Evolutionary conservation across 2,797 vertebrate genomes (phyloP).

Genomic region (Alcedo atthis): DNA sequence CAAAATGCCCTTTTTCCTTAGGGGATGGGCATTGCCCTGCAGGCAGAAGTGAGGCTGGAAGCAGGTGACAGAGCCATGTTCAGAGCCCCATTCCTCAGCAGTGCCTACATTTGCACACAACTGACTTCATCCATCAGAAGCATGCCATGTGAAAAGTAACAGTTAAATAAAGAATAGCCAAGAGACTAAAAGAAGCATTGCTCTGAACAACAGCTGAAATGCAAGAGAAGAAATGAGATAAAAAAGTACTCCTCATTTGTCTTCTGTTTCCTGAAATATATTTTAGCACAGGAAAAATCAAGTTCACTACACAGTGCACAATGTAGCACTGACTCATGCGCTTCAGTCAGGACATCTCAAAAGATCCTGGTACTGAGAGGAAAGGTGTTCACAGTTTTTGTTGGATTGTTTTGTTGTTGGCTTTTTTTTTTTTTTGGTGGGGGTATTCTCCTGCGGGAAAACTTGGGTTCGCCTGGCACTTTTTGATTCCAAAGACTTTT

Average conservation of each 20-base stretch:
- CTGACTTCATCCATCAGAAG: neutral
- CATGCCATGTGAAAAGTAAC: accelerated
- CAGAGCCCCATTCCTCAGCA: neutral
- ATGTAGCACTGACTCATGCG: neutral
- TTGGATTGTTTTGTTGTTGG: too few relatives aligned
- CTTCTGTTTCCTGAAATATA: neutral
- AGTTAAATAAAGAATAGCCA: neutral
- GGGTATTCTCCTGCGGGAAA: too few relatives aligned
- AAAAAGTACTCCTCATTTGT: neutral
- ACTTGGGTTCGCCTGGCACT: too few relatives aligned
- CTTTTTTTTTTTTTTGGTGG: too few relatives aligned
- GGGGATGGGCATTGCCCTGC: neutral
- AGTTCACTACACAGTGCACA: neutral
- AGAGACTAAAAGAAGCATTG: neutral
- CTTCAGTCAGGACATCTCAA: neutral
- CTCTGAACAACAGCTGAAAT: neutral
- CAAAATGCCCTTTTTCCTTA: neutral
- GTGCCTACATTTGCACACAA: neutral
- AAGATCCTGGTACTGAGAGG: neutral
- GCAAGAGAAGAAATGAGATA: neutral
- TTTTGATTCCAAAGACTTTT: too few relatives aligned
- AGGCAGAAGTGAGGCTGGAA: neutral
- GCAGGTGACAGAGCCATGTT: accelerated
- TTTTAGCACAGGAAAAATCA: neutral
- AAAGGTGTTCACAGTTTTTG: neutral